Evolutionary conservation across 2,113 vertebrate species (phyloP).

Genomic region (Micronycteris hirsuta): DNA sequence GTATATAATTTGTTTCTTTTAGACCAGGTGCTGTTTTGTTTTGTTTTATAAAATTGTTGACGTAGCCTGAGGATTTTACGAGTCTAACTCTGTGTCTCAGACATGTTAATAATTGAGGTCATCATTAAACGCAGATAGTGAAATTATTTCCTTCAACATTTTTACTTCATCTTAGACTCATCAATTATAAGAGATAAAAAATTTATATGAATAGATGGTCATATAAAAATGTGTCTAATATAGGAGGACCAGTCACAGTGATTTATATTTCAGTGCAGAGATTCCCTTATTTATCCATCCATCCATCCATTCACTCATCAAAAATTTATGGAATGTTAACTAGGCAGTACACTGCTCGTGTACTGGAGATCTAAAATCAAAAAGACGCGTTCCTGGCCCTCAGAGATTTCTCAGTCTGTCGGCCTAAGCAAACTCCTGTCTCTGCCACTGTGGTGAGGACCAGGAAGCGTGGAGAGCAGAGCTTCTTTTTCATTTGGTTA

Average conservation of each 20-base stretch:
- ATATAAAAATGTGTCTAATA: constrained; percentile 26
- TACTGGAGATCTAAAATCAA: background rate
- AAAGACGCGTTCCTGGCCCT: background rate
- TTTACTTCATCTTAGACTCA: constrained; percentile 33
- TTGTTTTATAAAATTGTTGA: background rate
- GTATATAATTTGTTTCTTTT: background rate
- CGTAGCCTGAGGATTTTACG: background rate
- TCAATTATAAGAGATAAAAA: constrained; percentile 44
- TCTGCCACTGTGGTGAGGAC: background rate
- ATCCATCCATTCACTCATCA: background rate
- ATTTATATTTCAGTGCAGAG: constrained; percentile 12
- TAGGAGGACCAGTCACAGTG: background rate
- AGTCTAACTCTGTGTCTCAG: background rate
- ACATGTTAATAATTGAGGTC: constrained; percentile 36
- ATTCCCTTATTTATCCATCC: background rate
- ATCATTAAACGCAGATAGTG: constrained; percentile 40
- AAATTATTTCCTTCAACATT: constrained; percentile 35
- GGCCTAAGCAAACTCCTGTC: background rate
- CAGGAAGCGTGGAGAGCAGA: background rate
- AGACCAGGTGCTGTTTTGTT: background rate
- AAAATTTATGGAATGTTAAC: background rate
- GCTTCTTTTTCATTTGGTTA: background rate
- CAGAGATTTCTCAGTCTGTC: too few relatives aligned
- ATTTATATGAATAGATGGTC: constrained; percentile 35
- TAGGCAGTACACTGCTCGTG: background rate